Base-by-base conservation (phyloP, 23 tunicate genomes). In the Halocynthia roretzi region DNA sequence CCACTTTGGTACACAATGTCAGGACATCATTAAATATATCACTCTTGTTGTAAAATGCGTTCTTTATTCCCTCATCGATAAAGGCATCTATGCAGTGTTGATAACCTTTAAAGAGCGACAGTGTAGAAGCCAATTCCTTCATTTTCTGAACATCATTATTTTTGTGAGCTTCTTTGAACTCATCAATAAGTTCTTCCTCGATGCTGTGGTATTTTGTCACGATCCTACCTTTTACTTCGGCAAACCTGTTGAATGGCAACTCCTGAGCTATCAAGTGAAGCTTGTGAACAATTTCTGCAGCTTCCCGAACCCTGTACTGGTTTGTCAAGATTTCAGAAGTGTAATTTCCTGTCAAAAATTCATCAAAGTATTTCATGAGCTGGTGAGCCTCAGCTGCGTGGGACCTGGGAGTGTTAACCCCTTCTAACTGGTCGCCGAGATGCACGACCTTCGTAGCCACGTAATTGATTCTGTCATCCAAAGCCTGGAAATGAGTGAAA, bases 371-470 rank as follows among this genome's bases (percentile, higher is more conserved):
- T 67, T 84, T 87, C 99, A 96, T 96, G 17, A 96, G 80, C 80
- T 89, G 77, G 54, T 92, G 81, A 8, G 99, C 99, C 75, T 96
- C 99, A n/a, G 99, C 99, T 22, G 99, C 99, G 62, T 90, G 99
- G 6, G 96, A 83, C 20, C 99, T 76, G 6, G 99, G 99, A 18
- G 96, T 96, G 71, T 96, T 96, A 5, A 96, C 96, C 6, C 99
- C 99, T 64, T 96, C 99, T 20, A 96, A 81, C 76, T 96, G 99
- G 49, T 96, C 99, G 51, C 99, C 99, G 60, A 96, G 86, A 80
- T 96, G 99, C 52, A 96, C 99, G 0, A 96, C 99, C 70, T 92
- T 87, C 6, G 99, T 92, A 18, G 99, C 99, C 0, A 96, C 99
- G 55, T 86, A 92, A 68, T 85, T 90, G 44, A 96, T 96, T 20